A percentile compares a stretch with the other conserved stretches of the same genome.
Conservation (phyloP, 2,797 vertebrate genomes). For the Pipistrellus pipistrellus region DNA sequence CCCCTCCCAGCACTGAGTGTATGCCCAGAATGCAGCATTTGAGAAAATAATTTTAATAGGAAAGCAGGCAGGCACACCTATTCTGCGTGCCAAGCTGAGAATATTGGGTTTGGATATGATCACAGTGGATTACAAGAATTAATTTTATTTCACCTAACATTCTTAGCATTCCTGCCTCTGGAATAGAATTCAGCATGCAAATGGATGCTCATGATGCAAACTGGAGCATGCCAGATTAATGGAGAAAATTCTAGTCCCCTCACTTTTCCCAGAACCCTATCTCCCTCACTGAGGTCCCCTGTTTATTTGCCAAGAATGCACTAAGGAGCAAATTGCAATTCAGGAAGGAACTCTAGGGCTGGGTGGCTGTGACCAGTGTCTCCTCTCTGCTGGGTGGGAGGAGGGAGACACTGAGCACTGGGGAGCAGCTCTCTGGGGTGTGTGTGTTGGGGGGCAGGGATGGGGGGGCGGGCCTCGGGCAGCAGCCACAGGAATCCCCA, state of each 20-base stretch:
- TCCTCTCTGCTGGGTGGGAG: neutral
- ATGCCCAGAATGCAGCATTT: neutral
- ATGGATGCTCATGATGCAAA: conserved; percentile 65
- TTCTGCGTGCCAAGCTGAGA: conserved; percentile 67
- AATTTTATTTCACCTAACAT: conserved; percentile 79
- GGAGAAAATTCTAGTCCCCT: conserved; percentile 52
- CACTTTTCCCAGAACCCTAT: conserved; percentile 28
- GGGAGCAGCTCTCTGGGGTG: neutral
- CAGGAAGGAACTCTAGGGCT: neutral
- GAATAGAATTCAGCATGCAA: conserved; percentile 73
- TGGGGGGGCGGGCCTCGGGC: no score
- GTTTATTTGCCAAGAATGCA: conserved; percentile 18
- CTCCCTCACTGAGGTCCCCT: conserved; percentile 29
- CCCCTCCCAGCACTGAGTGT: neutral
- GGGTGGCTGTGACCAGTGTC: neutral
- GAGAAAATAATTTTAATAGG: conserved; percentile 60
- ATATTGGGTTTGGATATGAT: conserved; percentile 74
- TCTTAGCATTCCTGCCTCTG: conserved; percentile 62
- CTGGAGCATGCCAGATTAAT: conserved; percentile 67
- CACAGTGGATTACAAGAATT: conserved; percentile 77
- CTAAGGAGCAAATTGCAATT: neutral
- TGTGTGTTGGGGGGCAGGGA: no score
- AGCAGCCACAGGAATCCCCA: neutral
- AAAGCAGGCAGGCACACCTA: conserved; percentile 52
- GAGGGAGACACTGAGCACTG: neutral